phyloP scores from a whole-genome alignment of 1,140 invertebrate genomes.

The Dolichoris vasculosae region DNA sequence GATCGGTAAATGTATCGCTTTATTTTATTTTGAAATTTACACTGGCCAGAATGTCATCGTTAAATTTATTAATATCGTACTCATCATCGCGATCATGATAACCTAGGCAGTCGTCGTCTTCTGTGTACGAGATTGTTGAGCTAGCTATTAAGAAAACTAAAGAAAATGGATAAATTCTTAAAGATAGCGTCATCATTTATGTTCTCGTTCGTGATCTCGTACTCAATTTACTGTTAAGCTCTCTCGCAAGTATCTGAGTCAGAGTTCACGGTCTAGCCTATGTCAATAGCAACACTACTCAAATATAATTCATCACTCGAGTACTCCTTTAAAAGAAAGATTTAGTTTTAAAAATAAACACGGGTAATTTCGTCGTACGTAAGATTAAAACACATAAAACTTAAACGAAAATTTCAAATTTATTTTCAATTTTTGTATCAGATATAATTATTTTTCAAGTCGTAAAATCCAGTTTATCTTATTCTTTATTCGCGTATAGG shows the following conservation, averaged over 20 bases:
- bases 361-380: too few species aligned
- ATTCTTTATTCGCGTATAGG: too few species aligned
- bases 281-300: neutral
- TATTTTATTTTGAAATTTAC: neutral
- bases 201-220: neutral
- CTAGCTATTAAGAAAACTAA: neutral
- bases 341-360: too few species aligned
- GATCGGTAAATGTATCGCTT: neutral
- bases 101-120: neutral
- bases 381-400: too few species aligned
- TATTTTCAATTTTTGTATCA: too few species aligned
- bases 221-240: neutral
- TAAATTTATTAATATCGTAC: neutral
- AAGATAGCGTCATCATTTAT: neutral
- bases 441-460: too few species aligned
- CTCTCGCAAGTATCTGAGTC: neutral
- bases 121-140: neutral
- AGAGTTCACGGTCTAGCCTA: neutral
- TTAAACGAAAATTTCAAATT: too few species aligned
- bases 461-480: too few species aligned
- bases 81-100: neutral
- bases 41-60: too few species aligned
- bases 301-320: neutral
- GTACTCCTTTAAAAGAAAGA: too few species aligned
- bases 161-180: neutral